Conservation (phyloP, 2,797 vertebrate species). For the Pseudomugil gertrudae region DNA sequence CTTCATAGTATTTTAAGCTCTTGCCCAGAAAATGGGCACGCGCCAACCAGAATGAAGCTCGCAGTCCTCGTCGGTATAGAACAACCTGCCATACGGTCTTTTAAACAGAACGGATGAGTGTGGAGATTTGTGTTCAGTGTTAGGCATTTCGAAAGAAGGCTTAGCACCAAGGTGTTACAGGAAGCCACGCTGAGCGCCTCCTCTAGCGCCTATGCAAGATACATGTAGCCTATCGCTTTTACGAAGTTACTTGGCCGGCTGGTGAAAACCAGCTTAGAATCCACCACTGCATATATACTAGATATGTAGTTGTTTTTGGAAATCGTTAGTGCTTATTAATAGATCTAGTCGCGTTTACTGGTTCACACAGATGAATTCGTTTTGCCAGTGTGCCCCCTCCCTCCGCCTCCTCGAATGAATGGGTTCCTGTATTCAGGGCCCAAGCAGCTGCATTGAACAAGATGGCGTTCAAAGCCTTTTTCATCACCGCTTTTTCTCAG, state of each 20-base stretch:
- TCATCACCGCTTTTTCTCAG: conserved; percentile 74
- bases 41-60: conserved; percentile 24
- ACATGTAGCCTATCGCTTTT: conserved; percentile 22
- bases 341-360: conserved; percentile 60
- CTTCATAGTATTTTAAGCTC: conserved; percentile 9
- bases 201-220: conserved; percentile 39
- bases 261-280: conserved; percentile 1
- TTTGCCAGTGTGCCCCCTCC: conserved; percentile 62
- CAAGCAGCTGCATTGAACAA: conserved; percentile 93
- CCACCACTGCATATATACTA: background rate
- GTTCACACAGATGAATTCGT: conserved; percentile 74
- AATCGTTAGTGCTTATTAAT: conserved; percentile 29
- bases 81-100: rapidly evolving
- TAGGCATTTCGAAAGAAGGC: conserved; percentile 24
- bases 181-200: conserved; percentile 57
- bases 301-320: conserved; percentile 12
- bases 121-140: conserved; percentile 7
- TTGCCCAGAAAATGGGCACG: conserved; percentile 17
- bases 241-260: conserved; percentile 31
- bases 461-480: conserved; percentile 93
- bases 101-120: background rate
- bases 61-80: background rate
- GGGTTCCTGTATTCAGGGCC: conserved; percentile 91
- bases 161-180: conserved; percentile 56
- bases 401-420: conserved; percentile 85